phyloP scores from a whole-genome alignment of 1,140 invertebrate genomes.

The Drosophila seguyi region DNA sequence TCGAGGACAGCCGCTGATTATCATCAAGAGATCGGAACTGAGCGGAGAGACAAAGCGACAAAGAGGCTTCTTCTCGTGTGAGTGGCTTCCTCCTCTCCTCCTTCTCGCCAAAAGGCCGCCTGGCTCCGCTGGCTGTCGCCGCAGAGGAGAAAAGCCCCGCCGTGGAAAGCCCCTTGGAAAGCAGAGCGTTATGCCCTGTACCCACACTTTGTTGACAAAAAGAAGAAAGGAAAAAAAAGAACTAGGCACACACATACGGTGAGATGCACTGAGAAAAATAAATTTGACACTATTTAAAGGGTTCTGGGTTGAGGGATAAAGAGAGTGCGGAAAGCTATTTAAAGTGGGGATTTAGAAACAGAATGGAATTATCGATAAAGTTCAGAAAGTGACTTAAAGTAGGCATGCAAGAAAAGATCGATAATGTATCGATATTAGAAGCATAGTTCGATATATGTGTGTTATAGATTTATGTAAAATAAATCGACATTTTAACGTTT shows the following conservation, averaged over 20 bases:
- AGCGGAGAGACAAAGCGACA: slow-evolving; percentile 70
- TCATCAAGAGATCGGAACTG: slow-evolving; percentile 81
- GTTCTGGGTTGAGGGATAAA: too few species aligned
- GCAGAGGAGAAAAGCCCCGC: slow-evolving; percentile 7
- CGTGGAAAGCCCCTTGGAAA: slow-evolving; percentile 36
- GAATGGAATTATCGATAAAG: background rate
- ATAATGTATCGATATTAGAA: background rate
- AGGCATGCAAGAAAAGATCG: background rate
- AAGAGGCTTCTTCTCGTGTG: slow-evolving; percentile 71
- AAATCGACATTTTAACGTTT: too few species aligned
- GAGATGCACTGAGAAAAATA: slow-evolving; percentile 7
- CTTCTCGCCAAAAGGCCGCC: slow-evolving; percentile 15
- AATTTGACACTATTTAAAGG: too few species aligned
- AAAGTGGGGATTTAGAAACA: background rate
- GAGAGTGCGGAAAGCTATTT: background rate
- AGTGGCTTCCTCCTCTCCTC: slow-evolving; percentile 53
- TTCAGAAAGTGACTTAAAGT: background rate
- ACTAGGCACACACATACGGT: background rate
- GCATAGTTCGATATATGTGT: too few species aligned
- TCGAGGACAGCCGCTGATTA: slow-evolving; percentile 72
- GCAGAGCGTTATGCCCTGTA: slow-evolving; percentile 57
- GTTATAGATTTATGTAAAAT: too few species aligned
- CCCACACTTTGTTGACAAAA: slow-evolving; percentile 29
- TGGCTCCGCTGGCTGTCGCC: slow-evolving; percentile 38
- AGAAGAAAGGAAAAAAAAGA: slow-evolving; percentile 6